Base-by-base conservation (phyloP, 2,888 invertebrate species). In the Hydriomena furcata region DNA sequence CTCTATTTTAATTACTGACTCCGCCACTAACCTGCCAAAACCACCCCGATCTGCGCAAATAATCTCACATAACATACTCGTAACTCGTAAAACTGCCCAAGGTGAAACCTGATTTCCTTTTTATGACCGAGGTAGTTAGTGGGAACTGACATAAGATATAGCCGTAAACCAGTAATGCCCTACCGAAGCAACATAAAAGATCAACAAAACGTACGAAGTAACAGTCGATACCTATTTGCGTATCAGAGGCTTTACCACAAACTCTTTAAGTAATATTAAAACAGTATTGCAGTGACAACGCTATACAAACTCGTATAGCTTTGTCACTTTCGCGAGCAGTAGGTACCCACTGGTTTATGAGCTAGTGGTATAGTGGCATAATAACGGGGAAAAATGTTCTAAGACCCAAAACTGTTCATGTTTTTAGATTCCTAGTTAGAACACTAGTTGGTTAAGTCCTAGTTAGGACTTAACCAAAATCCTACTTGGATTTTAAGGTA, bases 111-210 rank as follows among this genome's bases (percentile, higher is more conserved):
- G 52, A 53, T 53, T 53, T 52, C 37, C 12, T 43, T 49, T 53
- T 58, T 52, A 52, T 53, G 51, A 45, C 44, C 20, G 27, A 23
- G 38, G 45, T 50, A 50, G 55, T 58, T 47, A 53, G 52, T 36
- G 45, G 21, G 27, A 46, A 49, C 40, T 46, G 46, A 40, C 51
- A 42, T 51, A 49, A 48, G 51, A 51, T 54, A 41, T 23, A 51
- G 31, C 42, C 11, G 11, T 58, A 52, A 58, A 55, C 44, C 32
- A 38, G 37, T 51, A 51, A 51, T 44, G 46, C 30, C 27, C 44
- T 55, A 38, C 45, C 31, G 28, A 34, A 42, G 12, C 23, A 45
- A 41, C 53, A 53, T 54, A 58, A 54, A 54, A 52, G 7, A 49
- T 47, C 52, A 52, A 47, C 58, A 47, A 44, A 54, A 44, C 46